Conservation (phyloP, 2,888 invertebrate species). For the Antitype chi region DNA sequence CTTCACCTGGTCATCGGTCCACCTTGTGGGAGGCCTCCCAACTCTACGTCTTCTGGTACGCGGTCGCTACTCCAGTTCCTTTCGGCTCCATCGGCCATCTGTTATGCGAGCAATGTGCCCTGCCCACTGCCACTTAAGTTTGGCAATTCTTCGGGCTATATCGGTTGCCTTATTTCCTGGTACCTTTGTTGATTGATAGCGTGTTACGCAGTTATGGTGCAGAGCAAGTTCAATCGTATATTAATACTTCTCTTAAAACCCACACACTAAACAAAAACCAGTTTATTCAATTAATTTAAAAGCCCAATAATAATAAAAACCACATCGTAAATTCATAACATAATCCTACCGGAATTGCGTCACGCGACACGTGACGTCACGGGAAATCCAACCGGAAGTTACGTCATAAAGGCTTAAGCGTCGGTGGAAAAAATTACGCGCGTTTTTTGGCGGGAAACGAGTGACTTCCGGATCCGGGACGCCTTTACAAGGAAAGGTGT, state of each 20-base stretch:
- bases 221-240: not conserved
- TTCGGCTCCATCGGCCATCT: too few species aligned
- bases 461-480: conserved; percentile 81
- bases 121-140: too few species aligned
- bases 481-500: conserved; percentile 68
- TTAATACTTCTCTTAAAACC: not conserved
- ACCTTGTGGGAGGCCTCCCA: too few species aligned
- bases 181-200: too few species aligned
- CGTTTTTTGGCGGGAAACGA: conserved; percentile 86
- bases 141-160: too few species aligned
- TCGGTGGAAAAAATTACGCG: conserved; percentile 84
- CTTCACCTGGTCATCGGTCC: too few species aligned
- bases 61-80: too few species aligned
- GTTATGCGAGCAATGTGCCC: too few species aligned
- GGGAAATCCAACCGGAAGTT: conserved; percentile 83
- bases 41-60: too few species aligned
- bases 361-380: conserved; percentile 79
- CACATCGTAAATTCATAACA: conserved; percentile 50
- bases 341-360: conserved; percentile 68
- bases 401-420: conserved; percentile 85
- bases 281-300: conserved; percentile 31
- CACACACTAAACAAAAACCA: not conserved
- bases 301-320: conserved; percentile 42
- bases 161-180: too few species aligned
- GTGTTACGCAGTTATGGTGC: too few species aligned